phyloP scores from a whole-genome alignment of 2,888 invertebrate genomes.

The Campoletis raptor region DNA sequence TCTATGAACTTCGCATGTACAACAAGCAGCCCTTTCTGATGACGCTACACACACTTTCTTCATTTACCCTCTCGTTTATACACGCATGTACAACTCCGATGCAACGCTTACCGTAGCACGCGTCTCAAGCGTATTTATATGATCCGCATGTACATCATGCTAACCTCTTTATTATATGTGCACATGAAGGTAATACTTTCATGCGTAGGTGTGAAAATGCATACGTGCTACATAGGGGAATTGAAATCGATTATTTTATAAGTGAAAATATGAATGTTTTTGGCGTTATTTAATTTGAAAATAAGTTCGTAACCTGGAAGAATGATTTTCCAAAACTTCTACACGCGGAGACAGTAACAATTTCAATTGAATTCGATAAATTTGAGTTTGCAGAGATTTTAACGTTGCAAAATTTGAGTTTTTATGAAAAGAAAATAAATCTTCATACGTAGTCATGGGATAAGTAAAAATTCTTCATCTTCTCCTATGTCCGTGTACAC shows the following conservation, averaged over 20 bases:
- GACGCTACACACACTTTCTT: conserved; percentile 27
- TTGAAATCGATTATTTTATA: background rate
- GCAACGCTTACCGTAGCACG: conserved; percentile 38
- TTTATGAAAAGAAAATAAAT: too few species aligned
- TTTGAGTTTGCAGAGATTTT: too few species aligned
- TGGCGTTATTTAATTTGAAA: too few species aligned
- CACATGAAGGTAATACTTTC: background rate
- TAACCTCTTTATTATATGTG: background rate
- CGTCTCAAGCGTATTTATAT: conserved; percentile 34
- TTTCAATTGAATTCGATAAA: too few species aligned
- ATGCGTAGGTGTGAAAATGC: background rate
- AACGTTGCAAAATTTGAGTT: too few species aligned
- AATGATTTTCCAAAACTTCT: too few species aligned
- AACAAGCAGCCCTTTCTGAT: conserved; percentile 40
- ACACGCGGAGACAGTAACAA: too few species aligned
- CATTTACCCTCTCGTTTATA: background rate
- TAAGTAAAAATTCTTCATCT: too few species aligned
- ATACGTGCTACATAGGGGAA: background rate
- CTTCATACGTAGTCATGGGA: too few species aligned
- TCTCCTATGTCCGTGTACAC: too few species aligned
- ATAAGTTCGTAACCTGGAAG: too few species aligned
- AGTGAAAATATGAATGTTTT: background rate
- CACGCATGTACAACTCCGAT: conserved; percentile 14
- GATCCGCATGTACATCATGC: conserved; percentile 10
- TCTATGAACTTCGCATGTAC: conserved; percentile 46